Evolutionary conservation across 2,888 invertebrate genomes (phyloP).

Genomic region (Latheticus oryzae): DNA sequence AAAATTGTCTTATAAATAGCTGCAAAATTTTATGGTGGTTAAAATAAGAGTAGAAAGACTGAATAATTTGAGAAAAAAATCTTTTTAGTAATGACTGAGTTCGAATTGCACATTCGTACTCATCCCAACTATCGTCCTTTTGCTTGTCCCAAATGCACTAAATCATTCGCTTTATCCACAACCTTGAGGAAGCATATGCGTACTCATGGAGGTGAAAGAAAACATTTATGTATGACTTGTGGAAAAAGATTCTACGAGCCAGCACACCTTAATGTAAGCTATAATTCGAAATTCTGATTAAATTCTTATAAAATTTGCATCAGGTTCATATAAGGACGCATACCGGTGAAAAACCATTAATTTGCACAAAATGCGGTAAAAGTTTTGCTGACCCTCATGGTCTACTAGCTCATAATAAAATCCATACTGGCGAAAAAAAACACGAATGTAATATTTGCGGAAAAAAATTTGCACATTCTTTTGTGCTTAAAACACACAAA

Average conservation of each 20-base stretch:
- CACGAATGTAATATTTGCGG: slow-evolving; percentile 60
- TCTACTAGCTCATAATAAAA: slow-evolving; percentile 59
- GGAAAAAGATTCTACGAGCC: slow-evolving; percentile 60
- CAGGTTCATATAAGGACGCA: slow-evolving; percentile 61
- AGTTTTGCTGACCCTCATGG: slow-evolving; percentile 59
- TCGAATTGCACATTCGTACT: slow-evolving; percentile 48
- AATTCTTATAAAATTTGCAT: no score
- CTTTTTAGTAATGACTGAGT: slow-evolving; percentile 56
- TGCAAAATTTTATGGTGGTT: no score
- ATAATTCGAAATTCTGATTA: no score
- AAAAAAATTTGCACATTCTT: slow-evolving; percentile 61
- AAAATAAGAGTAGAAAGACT: no score
- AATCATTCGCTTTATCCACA: slow-evolving; percentile 53
- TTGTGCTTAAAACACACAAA: slow-evolving; percentile 59
- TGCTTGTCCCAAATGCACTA: slow-evolving; percentile 57
- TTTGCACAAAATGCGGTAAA: slow-evolving; percentile 61
- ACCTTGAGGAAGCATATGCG: slow-evolving; percentile 59
- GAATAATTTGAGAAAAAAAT: no score
- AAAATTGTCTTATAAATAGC: no score
- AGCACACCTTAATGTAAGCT: slow-evolving; percentile 54
- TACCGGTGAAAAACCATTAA: slow-evolving; percentile 60
- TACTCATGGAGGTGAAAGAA: slow-evolving; percentile 58
- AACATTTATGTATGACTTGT: slow-evolving; percentile 60
- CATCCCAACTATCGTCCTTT: slow-evolving; percentile 59
- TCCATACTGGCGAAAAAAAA: slow-evolving; percentile 61